Base-by-base conservation (phyloP, 2,797 vertebrate genomes). In the Petrocephalus sullivani region DNA sequence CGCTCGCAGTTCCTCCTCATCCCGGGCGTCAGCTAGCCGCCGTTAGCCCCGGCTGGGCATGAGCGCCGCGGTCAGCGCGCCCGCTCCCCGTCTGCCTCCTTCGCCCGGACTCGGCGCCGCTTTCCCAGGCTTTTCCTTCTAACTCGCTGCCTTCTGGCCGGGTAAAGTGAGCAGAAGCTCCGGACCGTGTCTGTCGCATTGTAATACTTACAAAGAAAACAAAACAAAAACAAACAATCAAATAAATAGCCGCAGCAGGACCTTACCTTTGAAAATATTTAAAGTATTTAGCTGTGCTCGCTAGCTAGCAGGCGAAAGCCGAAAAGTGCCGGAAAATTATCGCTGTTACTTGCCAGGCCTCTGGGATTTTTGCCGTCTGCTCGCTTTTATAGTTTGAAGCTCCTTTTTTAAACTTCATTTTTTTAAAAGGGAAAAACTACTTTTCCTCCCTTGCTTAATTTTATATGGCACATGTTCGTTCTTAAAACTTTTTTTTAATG, bases 321-420 rank as follows among this genome's bases (percentile, higher is more conserved):
- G 92, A 93, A 92, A 90, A 93, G 86, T 91, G 91, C 87, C 58
- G 91, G 92, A 71, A 71, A 89, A 90, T 92, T 89, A 87, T 88
- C 93, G 91, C 90, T 89, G 90, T 91, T 91, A 67, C 89, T 89
- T 91, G 57, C 86, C 92, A 93, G 94, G 94, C 94, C 94, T 94
- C 92, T 87, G 82, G 89, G 91, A 71, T 91, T 89, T 88, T 89
- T 56, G 9, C 85, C 88, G 82, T 83, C 8, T n/a, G 10, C 2
- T 71, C 49, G 81, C 86, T 41, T 89, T 90, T 64, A 16, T 71
- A 78, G 86, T 56, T 37, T 87, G 86, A 51, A 84, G 28, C 28
- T n/a, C 2, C 16, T 60, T 37, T 41, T 37, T 41, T 19, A 37
- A 84, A 53, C 51, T 16, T 64, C 19, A n/a, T 57, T 37, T 9